Conservation (phyloP, 2,888 invertebrate genomes). For the Temnothorax unifasciatus region DNA sequence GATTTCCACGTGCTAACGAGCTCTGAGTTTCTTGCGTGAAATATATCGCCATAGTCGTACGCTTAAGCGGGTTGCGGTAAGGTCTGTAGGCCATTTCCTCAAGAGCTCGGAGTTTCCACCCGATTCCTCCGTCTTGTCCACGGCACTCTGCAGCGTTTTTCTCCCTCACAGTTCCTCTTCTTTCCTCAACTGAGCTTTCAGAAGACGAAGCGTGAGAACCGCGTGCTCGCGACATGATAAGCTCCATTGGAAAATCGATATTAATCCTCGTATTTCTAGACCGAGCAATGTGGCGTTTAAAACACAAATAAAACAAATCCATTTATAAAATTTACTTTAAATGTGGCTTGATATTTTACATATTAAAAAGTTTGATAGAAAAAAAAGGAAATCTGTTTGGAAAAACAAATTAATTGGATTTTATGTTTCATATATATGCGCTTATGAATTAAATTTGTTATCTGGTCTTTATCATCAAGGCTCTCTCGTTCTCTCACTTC, state of each 20-base stretch:
- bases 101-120: slow-evolving; percentile 62
- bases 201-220: slow-evolving; percentile 11
- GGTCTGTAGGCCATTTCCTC: slow-evolving; percentile 79
- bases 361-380: neutral
- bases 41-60: slow-evolving; percentile 67
- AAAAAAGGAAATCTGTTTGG: neutral
- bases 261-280: slow-evolving; percentile 10
- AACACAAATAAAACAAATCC: neutral
- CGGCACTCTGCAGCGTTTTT: neutral
- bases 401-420: neutral
- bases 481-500: neutral
- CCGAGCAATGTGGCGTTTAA: neutral
- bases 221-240: slow-evolving; percentile 16
- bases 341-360: neutral
- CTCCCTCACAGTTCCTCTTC: slow-evolving; percentile 29
- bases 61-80: slow-evolving; percentile 77
- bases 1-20: slow-evolving; percentile 76
- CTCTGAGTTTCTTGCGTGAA: slow-evolving; percentile 72
- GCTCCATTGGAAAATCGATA: neutral
- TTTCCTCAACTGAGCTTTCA: slow-evolving; percentile 1
- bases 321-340: neutral
- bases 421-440: neutral
- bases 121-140: slow-evolving; percentile 45
- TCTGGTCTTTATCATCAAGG: neutral
- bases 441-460: neutral